phyloP scores from a whole-genome alignment of 2,113 vertebrate species.

The Speoplatyrhinus poulsoni region DNA sequence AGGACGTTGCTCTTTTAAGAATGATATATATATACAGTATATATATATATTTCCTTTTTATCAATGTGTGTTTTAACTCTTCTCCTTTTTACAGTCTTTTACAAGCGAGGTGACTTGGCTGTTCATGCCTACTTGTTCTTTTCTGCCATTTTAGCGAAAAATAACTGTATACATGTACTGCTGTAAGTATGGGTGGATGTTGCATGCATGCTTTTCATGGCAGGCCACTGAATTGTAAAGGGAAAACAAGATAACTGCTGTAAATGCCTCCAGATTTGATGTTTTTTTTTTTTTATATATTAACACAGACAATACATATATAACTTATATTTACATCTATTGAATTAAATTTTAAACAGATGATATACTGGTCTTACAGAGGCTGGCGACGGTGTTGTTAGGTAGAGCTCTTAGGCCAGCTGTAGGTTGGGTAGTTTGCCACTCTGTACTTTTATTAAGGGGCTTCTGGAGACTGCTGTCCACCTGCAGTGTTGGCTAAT shows the following conservation, averaged over 20 bases:
- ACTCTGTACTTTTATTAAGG: not conserved
- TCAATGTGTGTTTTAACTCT: conserved; percentile 71
- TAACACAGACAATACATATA: conserved; percentile 75
- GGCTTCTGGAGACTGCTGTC: not conserved
- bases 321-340: conserved; percentile 78
- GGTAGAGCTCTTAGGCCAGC: conserved; percentile 57
- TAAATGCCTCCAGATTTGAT: conserved; percentile 90
- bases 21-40: conserved; percentile 59
- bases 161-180: conserved; percentile 54
- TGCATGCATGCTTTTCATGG: conserved; percentile 68
- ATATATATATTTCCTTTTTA: conserved; percentile 70
- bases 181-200: conserved; percentile 37
- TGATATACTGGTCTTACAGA: conserved; percentile 61
- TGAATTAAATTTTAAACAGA: conserved; percentile 72
- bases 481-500: too few relatives aligned
- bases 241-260: conserved; percentile 91
- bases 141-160: conserved; percentile 66
- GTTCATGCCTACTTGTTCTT: conserved; percentile 73
- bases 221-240: conserved; percentile 91
- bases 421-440: conserved; percentile 42
- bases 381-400: conserved; percentile 60
- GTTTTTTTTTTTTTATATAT: conserved; percentile 66
- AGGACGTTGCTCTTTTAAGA: conserved; percentile 64
- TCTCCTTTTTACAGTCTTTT: conserved; percentile 76
- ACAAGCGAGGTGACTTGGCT: conserved; percentile 83